A percentile compares a stretch with the other conserved stretches of the same genome.
Evolutionary conservation across 2,113 vertebrate species (phyloP).

Genomic region (Rhipidura dahli): DNA sequence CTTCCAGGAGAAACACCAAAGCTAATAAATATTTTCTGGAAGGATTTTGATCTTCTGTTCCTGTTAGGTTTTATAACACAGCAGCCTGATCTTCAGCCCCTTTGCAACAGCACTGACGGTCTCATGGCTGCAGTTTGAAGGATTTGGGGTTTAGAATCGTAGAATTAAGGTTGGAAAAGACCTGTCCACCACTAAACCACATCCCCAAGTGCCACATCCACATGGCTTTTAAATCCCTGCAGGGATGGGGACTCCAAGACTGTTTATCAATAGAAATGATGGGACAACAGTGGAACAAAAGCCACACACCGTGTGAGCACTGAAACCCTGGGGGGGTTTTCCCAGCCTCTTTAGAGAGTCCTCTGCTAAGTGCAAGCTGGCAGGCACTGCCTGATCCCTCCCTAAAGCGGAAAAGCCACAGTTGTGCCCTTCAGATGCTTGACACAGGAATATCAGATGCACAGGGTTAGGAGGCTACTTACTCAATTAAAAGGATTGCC

Average conservation of each 20-base stretch:
- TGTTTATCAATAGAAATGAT: not conserved
- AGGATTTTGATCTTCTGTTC: not conserved
- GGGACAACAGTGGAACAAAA: not conserved
- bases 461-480: not conserved
- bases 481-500: not conserved
- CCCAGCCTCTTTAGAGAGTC: not conserved
- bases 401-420: not conserved
- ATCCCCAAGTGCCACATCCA: not conserved
- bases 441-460: not conserved
- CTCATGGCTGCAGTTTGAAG: not conserved
- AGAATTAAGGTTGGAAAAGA: not conserved
- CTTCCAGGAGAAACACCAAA: not conserved
- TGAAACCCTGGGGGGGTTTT: not conserved
- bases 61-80: not conserved
- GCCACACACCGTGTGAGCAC: accelerated
- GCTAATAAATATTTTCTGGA: not conserved
- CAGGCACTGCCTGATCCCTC: not conserved
- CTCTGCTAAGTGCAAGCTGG: not conserved
- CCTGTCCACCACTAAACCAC: not conserved
- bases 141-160: not conserved
- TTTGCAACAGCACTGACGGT: not conserved
- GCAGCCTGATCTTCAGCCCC: not conserved
- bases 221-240: not conserved
- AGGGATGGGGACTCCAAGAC: not conserved
- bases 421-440: not conserved